Conservation (phyloP, 1,140 invertebrate species). For the Anastrepha obliqua region DNA sequence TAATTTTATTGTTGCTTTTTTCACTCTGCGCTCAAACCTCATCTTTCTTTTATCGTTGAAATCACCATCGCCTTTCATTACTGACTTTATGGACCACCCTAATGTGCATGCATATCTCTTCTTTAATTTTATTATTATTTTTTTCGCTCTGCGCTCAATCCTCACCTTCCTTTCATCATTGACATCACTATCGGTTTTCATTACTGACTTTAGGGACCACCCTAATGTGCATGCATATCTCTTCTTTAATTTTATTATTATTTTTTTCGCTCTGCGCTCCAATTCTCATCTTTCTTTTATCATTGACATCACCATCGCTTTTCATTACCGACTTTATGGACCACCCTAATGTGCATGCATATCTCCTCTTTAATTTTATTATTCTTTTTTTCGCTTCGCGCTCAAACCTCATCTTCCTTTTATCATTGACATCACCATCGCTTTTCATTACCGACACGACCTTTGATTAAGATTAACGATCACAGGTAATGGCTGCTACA, state of each 20-base stretch:
- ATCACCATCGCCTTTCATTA: too few species aligned
- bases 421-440: not conserved
- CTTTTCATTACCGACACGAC: not conserved
- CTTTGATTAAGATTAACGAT: conserved; percentile 52
- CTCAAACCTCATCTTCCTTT: conserved; percentile 13
- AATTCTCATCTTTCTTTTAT: too few species aligned
- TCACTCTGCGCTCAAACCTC: too few species aligned
- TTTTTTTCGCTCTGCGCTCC: not conserved
- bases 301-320: too few species aligned
- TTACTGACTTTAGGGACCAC: not conserved
- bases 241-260: not conserved
- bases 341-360: too few species aligned
- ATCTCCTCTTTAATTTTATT: too few species aligned
- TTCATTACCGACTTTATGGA: too few species aligned
- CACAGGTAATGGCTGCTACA: not conserved
- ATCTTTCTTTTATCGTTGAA: too few species aligned
- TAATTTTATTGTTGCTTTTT: too few species aligned
- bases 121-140: not conserved
- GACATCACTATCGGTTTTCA: not conserved
- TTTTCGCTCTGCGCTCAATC: not conserved
- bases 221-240: too few species aligned
- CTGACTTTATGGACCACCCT: too few species aligned
- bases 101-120: not conserved
- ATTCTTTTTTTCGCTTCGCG: not conserved
- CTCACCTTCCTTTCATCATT: not conserved